Percentiles rank a stretch among this genome's conserved stretches.
phyloP scores from a whole-genome alignment of 2,797 vertebrate species.

The Acanthurus leucopareius region DNA sequence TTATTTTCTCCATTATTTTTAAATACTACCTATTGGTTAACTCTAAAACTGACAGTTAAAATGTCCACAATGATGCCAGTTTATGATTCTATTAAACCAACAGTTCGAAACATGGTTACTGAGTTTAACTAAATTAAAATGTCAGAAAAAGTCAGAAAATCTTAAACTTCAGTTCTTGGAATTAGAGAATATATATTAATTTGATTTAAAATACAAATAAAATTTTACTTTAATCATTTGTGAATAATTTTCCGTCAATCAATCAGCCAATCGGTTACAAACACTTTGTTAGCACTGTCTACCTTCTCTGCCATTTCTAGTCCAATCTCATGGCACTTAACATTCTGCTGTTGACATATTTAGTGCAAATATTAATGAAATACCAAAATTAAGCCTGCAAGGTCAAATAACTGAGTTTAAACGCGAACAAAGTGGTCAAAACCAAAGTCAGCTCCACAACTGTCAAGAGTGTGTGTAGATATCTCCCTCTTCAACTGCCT shows the following conservation, averaged over 20 bases:
- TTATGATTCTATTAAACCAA: neutral
- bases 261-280: too few species aligned
- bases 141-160: neutral
- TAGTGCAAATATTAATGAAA: neutral
- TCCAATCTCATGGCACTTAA: neutral
- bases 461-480: neutral
- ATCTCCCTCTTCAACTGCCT: conserved; percentile 5
- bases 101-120: neutral
- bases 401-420: conserved; percentile 11
- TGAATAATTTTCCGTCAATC: too few species aligned
- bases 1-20: neutral
- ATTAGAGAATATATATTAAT: too few species aligned
- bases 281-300: too few species aligned
- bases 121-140: neutral
- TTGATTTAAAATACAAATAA: too few species aligned
- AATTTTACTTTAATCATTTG: too few species aligned
- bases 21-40: neutral
- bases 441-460: conserved; percentile 2
- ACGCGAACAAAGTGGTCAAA: neutral
- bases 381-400: neutral
- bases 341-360: neutral
- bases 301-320: neutral
- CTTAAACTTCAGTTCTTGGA: neutral
- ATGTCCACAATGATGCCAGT: neutral
- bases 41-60: neutral